phyloP scores from a whole-genome alignment of 2,888 invertebrate species.

The Incurvaria masculella region DNA sequence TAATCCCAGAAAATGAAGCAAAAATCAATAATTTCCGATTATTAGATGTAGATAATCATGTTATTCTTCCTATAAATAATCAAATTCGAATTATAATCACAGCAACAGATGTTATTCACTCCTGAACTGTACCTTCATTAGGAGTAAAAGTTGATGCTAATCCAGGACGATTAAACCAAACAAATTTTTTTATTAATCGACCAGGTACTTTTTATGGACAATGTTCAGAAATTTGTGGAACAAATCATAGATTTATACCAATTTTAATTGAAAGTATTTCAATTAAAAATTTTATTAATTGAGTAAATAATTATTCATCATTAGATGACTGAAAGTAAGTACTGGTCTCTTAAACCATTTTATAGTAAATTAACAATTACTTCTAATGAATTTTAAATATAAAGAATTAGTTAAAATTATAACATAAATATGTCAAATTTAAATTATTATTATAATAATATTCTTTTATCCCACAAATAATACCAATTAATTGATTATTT shows the following conservation, averaged over 20 bases:
- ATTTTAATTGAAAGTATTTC: slow-evolving; percentile 58
- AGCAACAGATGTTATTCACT: slow-evolving; percentile 67
- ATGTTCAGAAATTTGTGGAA: too few relatives aligned
- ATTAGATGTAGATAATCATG: slow-evolving; percentile 65
- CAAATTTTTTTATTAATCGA: slow-evolving; percentile 57
- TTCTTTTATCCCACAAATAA: too few relatives aligned
- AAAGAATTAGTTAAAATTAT: slow-evolving; percentile 55
- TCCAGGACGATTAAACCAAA: slow-evolving; percentile 64
- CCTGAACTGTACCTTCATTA: slow-evolving; percentile 61
- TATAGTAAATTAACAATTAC: slow-evolving; percentile 62
- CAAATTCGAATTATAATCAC: too few relatives aligned
- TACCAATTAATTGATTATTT: slow-evolving; percentile 31
- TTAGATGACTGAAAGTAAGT: too few relatives aligned
- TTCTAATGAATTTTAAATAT: too few relatives aligned
- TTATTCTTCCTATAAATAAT: too few relatives aligned
- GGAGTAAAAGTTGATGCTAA: slow-evolving; percentile 65
- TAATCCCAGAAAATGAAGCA: too few relatives aligned
- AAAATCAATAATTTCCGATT: slow-evolving; percentile 54
- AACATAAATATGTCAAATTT: slow-evolving; percentile 64
- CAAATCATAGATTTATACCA: too few relatives aligned
- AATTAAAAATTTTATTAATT: slow-evolving; percentile 54
- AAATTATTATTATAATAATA: slow-evolving; percentile 57
- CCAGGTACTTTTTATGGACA: slow-evolving; percentile 68
- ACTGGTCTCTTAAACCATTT: too few relatives aligned
- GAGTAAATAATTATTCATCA: slow-evolving; percentile 54